These are phyloP conservation scores for Gasteruption jaculator DNA, from an alignment of 2,888 invertebrate species.

Conservation along the genomic window DNA sequence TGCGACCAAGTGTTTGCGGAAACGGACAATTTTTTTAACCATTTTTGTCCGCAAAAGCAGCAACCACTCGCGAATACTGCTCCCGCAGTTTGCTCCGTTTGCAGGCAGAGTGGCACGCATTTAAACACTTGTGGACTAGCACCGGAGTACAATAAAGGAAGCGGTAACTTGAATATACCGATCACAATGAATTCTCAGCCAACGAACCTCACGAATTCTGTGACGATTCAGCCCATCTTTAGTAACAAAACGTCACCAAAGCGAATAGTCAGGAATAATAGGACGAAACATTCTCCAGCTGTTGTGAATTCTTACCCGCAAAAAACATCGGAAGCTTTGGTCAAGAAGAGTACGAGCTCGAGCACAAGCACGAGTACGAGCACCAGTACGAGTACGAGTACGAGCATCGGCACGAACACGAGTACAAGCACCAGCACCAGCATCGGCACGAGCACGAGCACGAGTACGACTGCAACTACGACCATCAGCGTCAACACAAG, in stretches of 20 bases:
- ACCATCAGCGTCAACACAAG: too few species aligned
- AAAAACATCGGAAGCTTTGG: slow-evolving; percentile 41
- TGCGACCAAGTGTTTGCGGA: slow-evolving; percentile 77
- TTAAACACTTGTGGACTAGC: slow-evolving; percentile 37
- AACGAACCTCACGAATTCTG: not conserved
- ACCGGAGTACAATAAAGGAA: slow-evolving; percentile 25
- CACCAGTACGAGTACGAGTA: too few species aligned
- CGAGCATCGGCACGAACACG: slow-evolving; percentile 16
- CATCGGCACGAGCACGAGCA: not conserved
- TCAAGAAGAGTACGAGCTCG: slow-evolving; percentile 53
- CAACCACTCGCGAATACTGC: slow-evolving; percentile 24
- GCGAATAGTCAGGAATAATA: slow-evolving; percentile 36
- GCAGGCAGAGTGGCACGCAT: slow-evolving; percentile 39
- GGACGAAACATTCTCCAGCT: slow-evolving; percentile 30
- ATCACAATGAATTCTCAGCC: not conserved
- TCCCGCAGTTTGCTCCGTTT: slow-evolving; percentile 39
- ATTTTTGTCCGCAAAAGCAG: slow-evolving; percentile 57
- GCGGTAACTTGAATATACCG: not conserved
- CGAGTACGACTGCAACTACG: not conserved
- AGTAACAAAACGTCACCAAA: slow-evolving; percentile 25
- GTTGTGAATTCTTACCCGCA: slow-evolving; percentile 25
- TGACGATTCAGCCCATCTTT: slow-evolving; percentile 9
- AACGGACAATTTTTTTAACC: slow-evolving; percentile 71
- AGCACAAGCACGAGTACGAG: too few species aligned
- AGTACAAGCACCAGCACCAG: slow-evolving; percentile 5